Conservation (phyloP, 1,140 invertebrate genomes). For the Heliconius hewitsoni region DNA sequence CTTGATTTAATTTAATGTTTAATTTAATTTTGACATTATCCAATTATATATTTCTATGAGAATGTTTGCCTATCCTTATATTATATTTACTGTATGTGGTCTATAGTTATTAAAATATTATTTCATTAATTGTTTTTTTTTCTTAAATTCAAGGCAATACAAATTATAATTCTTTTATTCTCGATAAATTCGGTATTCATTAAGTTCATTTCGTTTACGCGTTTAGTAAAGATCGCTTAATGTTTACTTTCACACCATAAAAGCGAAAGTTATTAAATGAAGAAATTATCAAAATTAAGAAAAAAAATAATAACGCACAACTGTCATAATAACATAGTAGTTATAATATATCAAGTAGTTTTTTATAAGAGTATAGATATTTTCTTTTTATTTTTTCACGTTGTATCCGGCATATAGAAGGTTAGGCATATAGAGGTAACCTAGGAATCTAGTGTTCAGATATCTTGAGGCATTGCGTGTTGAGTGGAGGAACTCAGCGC, state of each 20-base stretch:
- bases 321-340: not conserved
- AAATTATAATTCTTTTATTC: not conserved
- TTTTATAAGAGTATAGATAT: no score
- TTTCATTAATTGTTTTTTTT: not conserved
- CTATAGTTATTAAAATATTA: not conserved
- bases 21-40: no score
- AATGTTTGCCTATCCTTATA: not conserved
- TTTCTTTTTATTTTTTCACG: no score
- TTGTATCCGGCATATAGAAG: no score
- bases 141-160: not conserved
- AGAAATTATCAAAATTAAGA: not conserved
- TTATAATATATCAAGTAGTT: no score
- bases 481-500: no score
- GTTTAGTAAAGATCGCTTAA: not conserved
- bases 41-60: not conserved
- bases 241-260: slow-evolving; percentile 11
- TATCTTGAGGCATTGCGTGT: no score
- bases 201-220: not conserved
- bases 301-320: not conserved
- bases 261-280: not conserved
- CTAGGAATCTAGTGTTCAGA: no score
- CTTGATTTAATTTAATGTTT: no score
- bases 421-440: no score
- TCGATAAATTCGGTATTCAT: not conserved
- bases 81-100: not conserved